phyloP scores from a whole-genome alignment of 1,140 invertebrate species.

The Lethocerus indicus region DNA sequence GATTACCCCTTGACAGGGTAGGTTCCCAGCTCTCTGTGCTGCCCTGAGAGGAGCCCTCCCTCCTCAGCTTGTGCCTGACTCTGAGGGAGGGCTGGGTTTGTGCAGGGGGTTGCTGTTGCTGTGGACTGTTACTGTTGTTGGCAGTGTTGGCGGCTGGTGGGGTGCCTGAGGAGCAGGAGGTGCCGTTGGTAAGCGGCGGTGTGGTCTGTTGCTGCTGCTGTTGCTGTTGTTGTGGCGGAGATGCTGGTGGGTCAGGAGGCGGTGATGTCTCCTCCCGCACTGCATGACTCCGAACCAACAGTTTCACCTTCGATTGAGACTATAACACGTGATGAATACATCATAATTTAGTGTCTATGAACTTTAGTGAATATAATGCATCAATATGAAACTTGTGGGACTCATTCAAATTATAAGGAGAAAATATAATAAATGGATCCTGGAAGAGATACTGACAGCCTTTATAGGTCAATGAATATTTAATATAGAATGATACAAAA shows the following conservation, averaged over 20 bases:
- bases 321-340: too few relatives aligned
- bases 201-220: not conserved
- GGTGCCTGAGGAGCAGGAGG: not conserved
- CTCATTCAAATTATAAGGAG: too few relatives aligned
- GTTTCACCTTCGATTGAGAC: slow-evolving; percentile 54
- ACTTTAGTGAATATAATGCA: too few relatives aligned
- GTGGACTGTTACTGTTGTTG: slow-evolving; percentile 28
- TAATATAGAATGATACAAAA: too few relatives aligned
- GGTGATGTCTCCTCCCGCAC: slow-evolving; percentile 74
- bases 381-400: too few relatives aligned
- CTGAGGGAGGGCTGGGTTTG: too few relatives aligned
- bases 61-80: slow-evolving; percentile 32
- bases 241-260: slow-evolving; percentile 23
- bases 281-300: slow-evolving; percentile 72
- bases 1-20: slow-evolving; percentile 42
- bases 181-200: slow-evolving; percentile 7
- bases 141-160: not conserved
- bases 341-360: too few relatives aligned
- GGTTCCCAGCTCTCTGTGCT: slow-evolving; percentile 25
- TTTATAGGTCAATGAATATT: too few relatives aligned
- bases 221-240: not conserved
- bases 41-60: slow-evolving; percentile 42
- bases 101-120: slow-evolving; percentile 28
- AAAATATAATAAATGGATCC: too few relatives aligned
- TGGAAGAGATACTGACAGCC: too few relatives aligned